Evolutionary conservation across 2,888 invertebrate species (phyloP).

Genomic region (Perizoma flavofasciatum): DNA sequence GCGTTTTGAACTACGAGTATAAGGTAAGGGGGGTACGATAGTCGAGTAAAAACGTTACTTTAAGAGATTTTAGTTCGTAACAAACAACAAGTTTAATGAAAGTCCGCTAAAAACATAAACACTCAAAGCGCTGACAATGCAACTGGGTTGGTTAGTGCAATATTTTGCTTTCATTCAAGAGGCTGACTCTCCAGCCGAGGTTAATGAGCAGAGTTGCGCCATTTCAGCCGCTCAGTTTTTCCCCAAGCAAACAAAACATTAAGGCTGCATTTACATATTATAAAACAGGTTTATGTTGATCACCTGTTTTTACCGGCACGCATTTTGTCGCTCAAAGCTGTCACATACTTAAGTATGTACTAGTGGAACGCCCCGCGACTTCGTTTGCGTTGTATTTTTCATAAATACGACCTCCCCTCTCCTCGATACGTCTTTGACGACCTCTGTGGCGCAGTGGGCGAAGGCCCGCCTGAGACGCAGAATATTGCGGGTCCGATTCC

Average conservation of each 20-base stretch:
- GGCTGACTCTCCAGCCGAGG: conserved; percentile 45
- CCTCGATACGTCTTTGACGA: no score
- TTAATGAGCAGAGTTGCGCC: conserved; percentile 60
- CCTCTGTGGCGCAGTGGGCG: no score
- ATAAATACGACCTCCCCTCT: no score
- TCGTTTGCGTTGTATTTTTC: no score
- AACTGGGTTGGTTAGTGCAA: conserved; percentile 48
- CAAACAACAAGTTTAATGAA: conserved; percentile 4
- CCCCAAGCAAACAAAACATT: conserved; percentile 26
- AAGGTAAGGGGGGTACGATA: no score
- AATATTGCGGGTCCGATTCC: no score
- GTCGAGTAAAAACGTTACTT: no score
- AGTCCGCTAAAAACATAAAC: conserved; percentile 21
- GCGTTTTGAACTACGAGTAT: no score
- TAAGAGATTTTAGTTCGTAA: no score
- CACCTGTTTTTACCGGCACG: not conserved
- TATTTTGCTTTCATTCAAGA: conserved; percentile 47
- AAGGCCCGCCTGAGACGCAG: no score
- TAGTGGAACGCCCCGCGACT: no score
- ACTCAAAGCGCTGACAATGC: conserved; percentile 41
- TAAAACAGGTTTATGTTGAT: not conserved
- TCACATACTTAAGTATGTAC: no score
- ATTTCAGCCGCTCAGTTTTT: conserved; percentile 41
- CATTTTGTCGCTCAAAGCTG: not conserved
- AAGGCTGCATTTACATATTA: not conserved